Conservation (phyloP, 1,140 invertebrate genomes). For the Scaptomyza hsui region DNA sequence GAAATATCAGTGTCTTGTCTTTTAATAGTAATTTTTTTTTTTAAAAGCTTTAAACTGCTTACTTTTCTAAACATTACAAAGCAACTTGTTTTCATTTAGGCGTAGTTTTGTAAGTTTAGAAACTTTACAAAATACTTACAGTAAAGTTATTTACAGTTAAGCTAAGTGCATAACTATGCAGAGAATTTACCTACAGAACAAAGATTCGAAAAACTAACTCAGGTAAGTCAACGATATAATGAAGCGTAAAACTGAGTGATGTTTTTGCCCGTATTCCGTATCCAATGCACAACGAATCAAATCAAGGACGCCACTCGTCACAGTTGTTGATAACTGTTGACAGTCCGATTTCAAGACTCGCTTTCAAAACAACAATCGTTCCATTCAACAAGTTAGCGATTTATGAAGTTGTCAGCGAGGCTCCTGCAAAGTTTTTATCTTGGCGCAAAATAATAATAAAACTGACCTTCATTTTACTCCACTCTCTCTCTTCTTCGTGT, state of each 20-base stretch:
- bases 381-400: conserved; percentile 35
- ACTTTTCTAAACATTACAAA: no score
- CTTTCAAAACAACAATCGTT: conserved; percentile 2
- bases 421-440: not conserved
- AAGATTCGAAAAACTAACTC: not conserved
- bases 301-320: conserved; percentile 15
- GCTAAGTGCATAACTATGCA: no score
- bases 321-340: conserved; percentile 13
- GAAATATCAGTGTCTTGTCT: no score
- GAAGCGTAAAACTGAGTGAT: not conserved
- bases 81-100: no score
- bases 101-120: no score
- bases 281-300: not conserved
- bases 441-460: conserved; percentile 5
- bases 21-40: no score
- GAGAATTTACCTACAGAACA: no score
- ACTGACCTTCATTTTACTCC: conserved; percentile 34
- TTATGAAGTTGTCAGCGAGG: conserved; percentile 11
- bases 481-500: conserved; percentile 12
- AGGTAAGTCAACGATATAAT: not conserved
- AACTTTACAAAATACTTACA: no score
- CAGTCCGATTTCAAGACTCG: conserved; percentile 3
- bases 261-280: not conserved
- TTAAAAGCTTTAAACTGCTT: no score
- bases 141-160: no score